A percentile compares a stretch with the other conserved stretches of the same genome.
These are phyloP conservation scores for Prochilodus magdalenae DNA, from an alignment of 2,113 vertebrate species.

Conservation along the genomic window DNA sequence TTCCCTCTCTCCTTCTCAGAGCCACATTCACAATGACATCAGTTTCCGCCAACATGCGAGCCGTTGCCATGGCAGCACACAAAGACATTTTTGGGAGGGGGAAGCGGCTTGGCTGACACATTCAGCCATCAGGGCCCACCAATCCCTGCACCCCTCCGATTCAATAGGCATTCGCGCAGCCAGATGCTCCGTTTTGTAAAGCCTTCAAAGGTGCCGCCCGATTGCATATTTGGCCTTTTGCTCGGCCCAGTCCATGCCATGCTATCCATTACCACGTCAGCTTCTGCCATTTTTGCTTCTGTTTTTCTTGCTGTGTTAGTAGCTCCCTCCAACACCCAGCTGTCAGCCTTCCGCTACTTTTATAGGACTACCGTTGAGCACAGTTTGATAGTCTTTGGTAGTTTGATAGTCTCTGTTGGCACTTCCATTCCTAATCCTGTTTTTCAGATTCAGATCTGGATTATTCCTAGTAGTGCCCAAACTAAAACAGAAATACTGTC, in stretches of 20 bases:
- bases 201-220: constrained; percentile 62
- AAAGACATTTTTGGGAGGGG: constrained; percentile 83
- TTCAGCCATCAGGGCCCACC: constrained; percentile 70
- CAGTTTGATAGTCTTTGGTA: not conserved
- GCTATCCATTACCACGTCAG: constrained; percentile 42
- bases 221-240: constrained; percentile 50
- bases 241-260: constrained; percentile 19
- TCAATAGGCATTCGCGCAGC: constrained; percentile 22
- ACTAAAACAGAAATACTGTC: not conserved
- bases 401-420: not conserved
- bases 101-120: constrained; percentile 81
- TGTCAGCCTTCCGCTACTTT: not conserved
- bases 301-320: constrained; percentile 2
- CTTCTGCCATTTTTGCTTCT: constrained; percentile 30
- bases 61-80: constrained; percentile 88
- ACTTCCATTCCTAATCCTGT: not conserved
- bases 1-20: constrained; percentile 79
- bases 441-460: not conserved
- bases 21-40: constrained; percentile 86
- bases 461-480: not conserved
- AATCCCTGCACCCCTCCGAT: constrained; percentile 37
- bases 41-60: constrained; percentile 87
- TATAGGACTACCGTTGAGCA: not conserved
- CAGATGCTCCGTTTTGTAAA: constrained; percentile 62
- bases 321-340: not conserved